Evolutionary conservation across 2,888 invertebrate species (phyloP), one percentile per base, ranked within the genome.

Genomic region (Eilema sororculum): DNA sequence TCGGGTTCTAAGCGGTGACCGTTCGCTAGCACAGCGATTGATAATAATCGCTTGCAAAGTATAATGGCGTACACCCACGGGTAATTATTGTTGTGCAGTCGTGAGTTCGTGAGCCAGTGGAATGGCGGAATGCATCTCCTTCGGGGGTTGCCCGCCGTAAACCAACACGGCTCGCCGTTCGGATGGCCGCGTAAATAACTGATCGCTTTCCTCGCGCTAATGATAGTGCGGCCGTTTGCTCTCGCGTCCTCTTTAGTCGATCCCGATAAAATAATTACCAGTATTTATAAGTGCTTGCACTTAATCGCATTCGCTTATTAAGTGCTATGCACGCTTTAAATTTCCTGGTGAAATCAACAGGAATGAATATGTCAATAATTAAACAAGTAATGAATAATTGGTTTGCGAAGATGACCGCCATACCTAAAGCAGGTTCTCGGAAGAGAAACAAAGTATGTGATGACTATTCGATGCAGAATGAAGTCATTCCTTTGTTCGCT

Each of bases 41-140:
- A 95, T 95, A 95, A 95, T 95, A 94, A 95, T 94, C 95, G 93
- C 92, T 93, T 89, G 95, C 93, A 93, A 94, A 94, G 93, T 94
- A 95, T 95, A 95, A 95, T 95, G 92, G 94, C 94, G 95, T 94
- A 95, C 95, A 95, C 95, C 95, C 95, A 95, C 95, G 92, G 94
- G 94, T 95, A 95, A 95, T 95, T 95, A 95, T 95, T 94, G 95
- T 93, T 92, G 94, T 94, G 93, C 90, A 93, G 95, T 95, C 95
- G 95, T 95, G 95, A 95, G 95, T 92, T 95, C 95, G 95, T 95
- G 95, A 92, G 94, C 89, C 87, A 88, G 89, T 91, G 91, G 91
- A 92, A 91, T 91, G 89, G 93, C 84, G 94, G 95, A 95, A 95
- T 95, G 95, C 95, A 95, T 94, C 95, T 95, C 95, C 95, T 95